phyloP scores from a whole-genome alignment of 2,797 vertebrate genomes.

The Ambastaia sidthimunki region DNA sequence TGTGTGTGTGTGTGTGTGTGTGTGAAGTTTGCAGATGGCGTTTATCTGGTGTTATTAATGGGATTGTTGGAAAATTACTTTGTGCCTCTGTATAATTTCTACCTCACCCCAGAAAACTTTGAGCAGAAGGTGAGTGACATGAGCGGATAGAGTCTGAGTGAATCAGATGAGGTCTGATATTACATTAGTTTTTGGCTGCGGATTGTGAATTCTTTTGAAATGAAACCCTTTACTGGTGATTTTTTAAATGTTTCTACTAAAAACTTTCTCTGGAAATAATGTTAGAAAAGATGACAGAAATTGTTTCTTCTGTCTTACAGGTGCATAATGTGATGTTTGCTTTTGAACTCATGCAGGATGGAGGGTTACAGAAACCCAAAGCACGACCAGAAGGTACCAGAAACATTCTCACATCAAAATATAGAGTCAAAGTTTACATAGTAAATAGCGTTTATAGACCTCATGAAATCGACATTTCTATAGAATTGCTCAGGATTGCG shows the following conservation, averaged over 20 bases:
- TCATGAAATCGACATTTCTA: background rate
- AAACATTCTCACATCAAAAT: background rate
- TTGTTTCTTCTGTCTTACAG: constrained; percentile 70
- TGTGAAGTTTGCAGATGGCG: constrained; percentile 94
- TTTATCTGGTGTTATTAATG: constrained; percentile 95
- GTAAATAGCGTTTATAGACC: background rate
- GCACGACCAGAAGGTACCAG: constrained; percentile 92
- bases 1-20: constrained; percentile 38
- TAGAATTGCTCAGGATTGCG: too few species aligned
- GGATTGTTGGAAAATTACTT: constrained; percentile 97
- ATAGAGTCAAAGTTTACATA: background rate
- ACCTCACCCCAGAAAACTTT: constrained; percentile 93
- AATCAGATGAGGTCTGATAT: background rate
- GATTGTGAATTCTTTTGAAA: background rate
- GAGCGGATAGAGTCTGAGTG: background rate
- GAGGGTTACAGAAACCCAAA: constrained; percentile 94
- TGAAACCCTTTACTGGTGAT: background rate
- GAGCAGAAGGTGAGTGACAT: constrained; percentile 89
- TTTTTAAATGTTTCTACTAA: too few species aligned
- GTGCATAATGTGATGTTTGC: constrained; percentile 95
- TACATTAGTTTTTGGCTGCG: too few species aligned
- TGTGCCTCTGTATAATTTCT: constrained; percentile 94
- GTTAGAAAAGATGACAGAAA: background rate
- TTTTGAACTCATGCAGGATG: constrained; percentile 97
- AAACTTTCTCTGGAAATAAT: too few species aligned